phyloP scores from a whole-genome alignment of 2,797 vertebrate genomes.

The Coracias cyanogaster region DNA sequence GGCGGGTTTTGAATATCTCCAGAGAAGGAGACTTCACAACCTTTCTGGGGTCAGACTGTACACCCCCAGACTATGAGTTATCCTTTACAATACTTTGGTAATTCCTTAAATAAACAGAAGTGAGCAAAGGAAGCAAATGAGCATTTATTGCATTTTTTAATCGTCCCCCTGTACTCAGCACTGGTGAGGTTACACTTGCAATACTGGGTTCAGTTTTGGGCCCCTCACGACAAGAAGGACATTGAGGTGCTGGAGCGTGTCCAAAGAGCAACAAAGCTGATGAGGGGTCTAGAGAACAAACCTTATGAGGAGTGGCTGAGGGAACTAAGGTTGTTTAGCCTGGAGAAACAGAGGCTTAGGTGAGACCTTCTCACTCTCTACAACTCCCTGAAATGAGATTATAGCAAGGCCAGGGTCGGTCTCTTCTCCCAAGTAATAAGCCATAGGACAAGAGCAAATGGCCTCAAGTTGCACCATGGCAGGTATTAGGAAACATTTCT shows the following conservation, averaged over 20 bases:
- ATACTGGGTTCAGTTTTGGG: neutral
- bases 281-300: neutral
- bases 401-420: neutral
- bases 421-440: neutral
- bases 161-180: neutral
- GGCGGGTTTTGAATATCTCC: neutral
- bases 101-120: neutral
- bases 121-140: neutral
- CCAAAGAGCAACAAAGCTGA: neutral
- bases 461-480: neutral
- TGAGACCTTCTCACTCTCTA: neutral
- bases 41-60: neutral
- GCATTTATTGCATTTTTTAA: neutral
- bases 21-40: neutral
- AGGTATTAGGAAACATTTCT: neutral
- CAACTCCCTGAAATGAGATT: neutral
- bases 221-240: neutral
- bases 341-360: neutral
- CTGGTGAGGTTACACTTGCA: neutral
- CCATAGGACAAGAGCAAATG: neutral
- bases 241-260: neutral
- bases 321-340: neutral
- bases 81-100: neutral
- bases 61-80: neutral
- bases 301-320: neutral